A percentile compares a stretch with the other conserved stretches of the same genome.
Conservation (phyloP, 2,113 vertebrate species). For the Indicator maculatus region DNA sequence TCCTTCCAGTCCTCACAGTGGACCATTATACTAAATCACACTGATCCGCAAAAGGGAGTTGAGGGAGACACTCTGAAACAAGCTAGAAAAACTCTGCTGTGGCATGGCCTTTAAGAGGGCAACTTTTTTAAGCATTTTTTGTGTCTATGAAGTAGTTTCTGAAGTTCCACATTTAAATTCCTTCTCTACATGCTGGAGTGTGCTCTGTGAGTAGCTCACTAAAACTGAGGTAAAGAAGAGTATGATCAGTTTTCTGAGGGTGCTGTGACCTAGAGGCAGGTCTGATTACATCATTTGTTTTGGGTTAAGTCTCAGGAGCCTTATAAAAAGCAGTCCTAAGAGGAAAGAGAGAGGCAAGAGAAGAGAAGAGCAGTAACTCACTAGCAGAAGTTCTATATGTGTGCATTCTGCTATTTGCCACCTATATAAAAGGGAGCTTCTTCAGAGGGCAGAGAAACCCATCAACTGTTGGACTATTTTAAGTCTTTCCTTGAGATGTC, state of each 20-base stretch:
- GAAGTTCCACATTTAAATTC: background rate
- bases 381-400: background rate
- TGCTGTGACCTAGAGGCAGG: conserved; percentile 57
- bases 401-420: background rate
- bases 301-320: conserved; percentile 44
- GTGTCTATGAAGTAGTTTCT: background rate
- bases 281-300: conserved; percentile 75
- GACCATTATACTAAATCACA: background rate
- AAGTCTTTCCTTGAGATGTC: conserved; percentile 64
- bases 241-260: conserved; percentile 14
- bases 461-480: background rate
- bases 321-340: conserved; percentile 64
- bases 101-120: background rate
- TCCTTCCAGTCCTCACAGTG: background rate
- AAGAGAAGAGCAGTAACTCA: background rate
- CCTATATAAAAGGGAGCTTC: background rate
- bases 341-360: background rate
- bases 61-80: background rate
- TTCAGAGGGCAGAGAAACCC: background rate
- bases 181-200: background rate
- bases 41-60: background rate
- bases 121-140: background rate
- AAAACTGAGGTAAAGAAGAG: background rate
- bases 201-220: background rate
- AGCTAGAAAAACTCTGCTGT: background rate